These are phyloP conservation scores for Drosophila murphyi DNA, from an alignment of 1,140 invertebrate genomes.

Conservation along the genomic window DNA sequence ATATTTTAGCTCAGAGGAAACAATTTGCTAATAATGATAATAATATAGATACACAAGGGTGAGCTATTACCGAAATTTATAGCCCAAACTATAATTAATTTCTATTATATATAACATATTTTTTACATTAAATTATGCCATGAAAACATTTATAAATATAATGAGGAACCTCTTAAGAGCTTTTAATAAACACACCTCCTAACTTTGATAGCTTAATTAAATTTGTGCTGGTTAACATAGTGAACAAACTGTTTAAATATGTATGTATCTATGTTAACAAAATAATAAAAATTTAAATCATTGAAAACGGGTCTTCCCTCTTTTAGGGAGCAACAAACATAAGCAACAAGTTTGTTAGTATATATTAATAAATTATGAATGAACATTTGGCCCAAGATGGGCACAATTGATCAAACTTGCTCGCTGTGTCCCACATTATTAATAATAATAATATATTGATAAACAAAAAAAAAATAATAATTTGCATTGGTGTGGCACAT, in stretches of 20 bases:
- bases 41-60: neutral
- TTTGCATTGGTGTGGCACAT: neutral
- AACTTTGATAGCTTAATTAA: conserved; percentile 17
- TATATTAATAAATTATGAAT: no score
- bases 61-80: neutral
- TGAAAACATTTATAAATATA: neutral
- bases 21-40: neutral
- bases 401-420: no score
- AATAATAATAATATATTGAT: no score
- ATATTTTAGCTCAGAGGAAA: conserved; percentile 12
- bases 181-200: neutral
- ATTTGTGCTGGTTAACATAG: neutral
- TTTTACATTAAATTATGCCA: neutral
- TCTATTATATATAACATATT: neutral
- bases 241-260: neutral
- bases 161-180: no score
- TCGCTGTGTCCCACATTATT: no score
- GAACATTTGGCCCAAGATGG: no score
- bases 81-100: neutral
- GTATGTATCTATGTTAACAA: neutral
- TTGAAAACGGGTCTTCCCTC: neutral
- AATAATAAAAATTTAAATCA: neutral
- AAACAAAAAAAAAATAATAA: no score
- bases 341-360: no score
- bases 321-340: no score